phyloP scores from a whole-genome alignment of 2,113 vertebrate genomes.

The Lamprologus lemairii region DNA sequence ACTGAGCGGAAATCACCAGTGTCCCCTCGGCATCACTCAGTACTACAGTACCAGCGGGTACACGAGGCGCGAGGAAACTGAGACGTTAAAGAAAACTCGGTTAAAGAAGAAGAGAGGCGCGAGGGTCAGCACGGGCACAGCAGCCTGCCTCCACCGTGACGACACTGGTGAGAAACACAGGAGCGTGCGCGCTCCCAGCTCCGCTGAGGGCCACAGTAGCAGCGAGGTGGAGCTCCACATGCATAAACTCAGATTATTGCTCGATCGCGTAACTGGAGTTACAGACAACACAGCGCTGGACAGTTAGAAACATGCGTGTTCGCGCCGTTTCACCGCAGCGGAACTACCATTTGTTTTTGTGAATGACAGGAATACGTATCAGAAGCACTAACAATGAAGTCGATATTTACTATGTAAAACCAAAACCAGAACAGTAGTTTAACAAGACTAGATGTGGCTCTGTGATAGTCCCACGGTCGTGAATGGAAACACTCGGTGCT shows the following conservation, averaged over 20 bases:
- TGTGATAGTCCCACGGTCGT: background rate
- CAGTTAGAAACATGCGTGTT: background rate
- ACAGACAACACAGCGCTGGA: background rate
- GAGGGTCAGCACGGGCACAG: background rate
- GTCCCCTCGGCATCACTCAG: background rate
- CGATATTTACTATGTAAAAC: background rate
- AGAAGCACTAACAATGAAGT: background rate
- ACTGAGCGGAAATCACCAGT: background rate
- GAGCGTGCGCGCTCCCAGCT: background rate
- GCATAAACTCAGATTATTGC: conserved; percentile 5
- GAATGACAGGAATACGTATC: background rate
- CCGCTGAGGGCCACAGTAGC: background rate
- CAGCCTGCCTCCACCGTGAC: background rate
- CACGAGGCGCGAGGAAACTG: background rate
- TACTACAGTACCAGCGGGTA: background rate
- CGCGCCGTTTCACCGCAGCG: background rate
- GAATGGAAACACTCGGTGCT: background rate
- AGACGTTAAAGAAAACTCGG: background rate
- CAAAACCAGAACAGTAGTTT: background rate
- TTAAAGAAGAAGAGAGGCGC: background rate
- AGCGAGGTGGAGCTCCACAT: background rate
- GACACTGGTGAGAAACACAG: background rate
- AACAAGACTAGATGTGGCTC: background rate
- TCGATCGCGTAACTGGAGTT: background rate
- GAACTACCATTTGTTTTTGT: background rate